Evolutionary conservation across 2,113 vertebrate species (phyloP), one percentile per base, ranked within the genome.

Genomic region (Tyrannus savana): DNA sequence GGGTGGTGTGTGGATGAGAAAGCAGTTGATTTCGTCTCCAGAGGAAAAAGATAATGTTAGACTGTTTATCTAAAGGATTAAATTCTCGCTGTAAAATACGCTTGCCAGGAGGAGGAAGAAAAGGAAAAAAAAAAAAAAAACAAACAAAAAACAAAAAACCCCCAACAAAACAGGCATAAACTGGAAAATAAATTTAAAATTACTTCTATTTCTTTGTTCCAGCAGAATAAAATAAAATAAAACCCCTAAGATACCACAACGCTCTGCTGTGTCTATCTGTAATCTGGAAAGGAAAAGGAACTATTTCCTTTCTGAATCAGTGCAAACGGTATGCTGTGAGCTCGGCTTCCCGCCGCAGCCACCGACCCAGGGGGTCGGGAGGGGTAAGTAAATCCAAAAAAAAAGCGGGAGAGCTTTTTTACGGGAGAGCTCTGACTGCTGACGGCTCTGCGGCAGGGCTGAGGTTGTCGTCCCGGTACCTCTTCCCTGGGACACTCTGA

Each of bases 201-300:
- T 19, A 33, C 66, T 95, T 69, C 30, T 0, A 83, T 41, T 77
- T 84, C 39, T 88, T 94, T 71, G 63, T 91, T 82, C 23, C 79
- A 90, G 42, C 10, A 87, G 44, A 96, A 89, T 91, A 76, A 83
- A 94, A 93, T 93, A 84, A 91, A 84, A 80, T 35, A 84, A 91
- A n/a, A 12, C 33, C 62, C 47, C 47, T 76, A 78, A 66, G 25
- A 91, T 35, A 87, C 55, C 22, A 62, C 80, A 91, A 59, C 8
- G 7, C 16, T 94, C 77, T 30, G 3, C 63, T 33, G 59, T 89
- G 78, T 91, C 88, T 74, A 15, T 83, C 22, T 75, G 31, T 91
- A 95, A 93, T 96, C 89, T 87, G 37, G 25, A 94, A 90, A 66
- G 80, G 93, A 93, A 97, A 97, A 71, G 33, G 31, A 75, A 41